Conservation (phyloP, 2,797 vertebrate species). For the Gobionotothen gibberifrons region DNA sequence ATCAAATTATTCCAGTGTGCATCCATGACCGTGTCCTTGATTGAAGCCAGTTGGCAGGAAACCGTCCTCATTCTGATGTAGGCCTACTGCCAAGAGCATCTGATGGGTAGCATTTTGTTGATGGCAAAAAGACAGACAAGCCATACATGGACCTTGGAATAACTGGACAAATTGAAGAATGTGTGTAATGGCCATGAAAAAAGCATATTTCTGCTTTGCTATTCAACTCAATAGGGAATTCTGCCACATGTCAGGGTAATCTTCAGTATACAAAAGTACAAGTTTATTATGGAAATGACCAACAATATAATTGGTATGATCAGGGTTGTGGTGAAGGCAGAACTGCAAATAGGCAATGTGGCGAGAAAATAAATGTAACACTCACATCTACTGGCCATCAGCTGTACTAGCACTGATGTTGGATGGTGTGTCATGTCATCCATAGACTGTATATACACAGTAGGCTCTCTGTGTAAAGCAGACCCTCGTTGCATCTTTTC, state of each 20-base stretch:
- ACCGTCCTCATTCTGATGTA: neutral
- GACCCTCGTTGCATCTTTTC: neutral
- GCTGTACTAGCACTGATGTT: conserved; percentile 25
- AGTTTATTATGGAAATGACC: neutral
- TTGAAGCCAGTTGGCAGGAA: conserved; percentile 22
- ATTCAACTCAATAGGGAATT: neutral
- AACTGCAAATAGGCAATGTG: too few species aligned
- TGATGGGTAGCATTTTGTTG: neutral
- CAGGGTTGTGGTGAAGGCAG: neutral
- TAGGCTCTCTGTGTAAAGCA: neutral
- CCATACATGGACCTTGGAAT: conserved; percentile 8
- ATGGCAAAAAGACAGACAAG: neutral
- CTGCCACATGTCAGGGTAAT: conserved; percentile 3
- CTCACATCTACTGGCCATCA: conserved; percentile 69
- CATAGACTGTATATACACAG: too few species aligned
- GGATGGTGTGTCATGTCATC: neutral
- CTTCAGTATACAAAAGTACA: neutral
- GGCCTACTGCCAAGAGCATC: neutral
- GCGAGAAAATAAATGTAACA: conserved; percentile 51
- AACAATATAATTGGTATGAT: neutral
- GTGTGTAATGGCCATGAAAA: neutral
- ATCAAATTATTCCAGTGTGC: conserved; percentile 30
- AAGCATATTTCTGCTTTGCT: neutral
- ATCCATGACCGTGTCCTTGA: conserved; percentile 27
- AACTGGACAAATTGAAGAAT: conserved; percentile 1